phyloP scores from a whole-genome alignment of 2,113 vertebrate species.

The Strigops habroptila region DNA sequence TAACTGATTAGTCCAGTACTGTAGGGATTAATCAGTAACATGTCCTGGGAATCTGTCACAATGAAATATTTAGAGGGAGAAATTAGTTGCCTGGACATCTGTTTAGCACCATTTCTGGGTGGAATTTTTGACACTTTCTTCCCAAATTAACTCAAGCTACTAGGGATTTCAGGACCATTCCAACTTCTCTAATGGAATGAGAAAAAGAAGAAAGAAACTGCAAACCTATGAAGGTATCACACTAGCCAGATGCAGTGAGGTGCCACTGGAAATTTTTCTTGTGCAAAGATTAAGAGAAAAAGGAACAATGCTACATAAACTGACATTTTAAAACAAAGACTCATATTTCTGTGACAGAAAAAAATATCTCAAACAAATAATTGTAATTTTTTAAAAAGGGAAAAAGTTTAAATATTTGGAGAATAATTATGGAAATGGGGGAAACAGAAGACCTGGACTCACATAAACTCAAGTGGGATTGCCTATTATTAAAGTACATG shows the following conservation, averaged over 20 bases:
- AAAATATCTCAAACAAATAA: background rate
- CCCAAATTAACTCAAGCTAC: slow-evolving; percentile 12
- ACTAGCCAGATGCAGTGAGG: background rate
- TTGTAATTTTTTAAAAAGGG: background rate
- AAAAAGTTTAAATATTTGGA: background rate
- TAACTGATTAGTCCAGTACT: background rate
- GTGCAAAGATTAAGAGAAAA: background rate
- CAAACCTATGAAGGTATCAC: background rate
- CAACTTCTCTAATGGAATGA: background rate
- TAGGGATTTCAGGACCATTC: background rate
- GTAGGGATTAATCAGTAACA: background rate
- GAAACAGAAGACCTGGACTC: background rate
- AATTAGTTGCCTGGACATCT: slow-evolving; percentile 1
- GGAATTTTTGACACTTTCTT: slow-evolving; percentile 12
- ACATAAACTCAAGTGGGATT: background rate
- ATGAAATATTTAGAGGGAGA: slow-evolving; percentile 1
- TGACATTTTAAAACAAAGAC: background rate
- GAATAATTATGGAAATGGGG: background rate
- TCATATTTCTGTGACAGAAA: background rate
- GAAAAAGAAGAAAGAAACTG: background rate
- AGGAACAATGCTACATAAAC: background rate
- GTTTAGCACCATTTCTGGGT: slow-evolving; percentile 6
- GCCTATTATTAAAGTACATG: background rate
- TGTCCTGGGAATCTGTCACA: background rate
- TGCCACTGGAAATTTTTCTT: background rate